A percentile compares a stretch with the other conserved stretches of the same genome.
Evolutionary conservation across 35 echinoderm and acorn worm species (phyloP).

Genomic region (Ptychodera flava): DNA sequence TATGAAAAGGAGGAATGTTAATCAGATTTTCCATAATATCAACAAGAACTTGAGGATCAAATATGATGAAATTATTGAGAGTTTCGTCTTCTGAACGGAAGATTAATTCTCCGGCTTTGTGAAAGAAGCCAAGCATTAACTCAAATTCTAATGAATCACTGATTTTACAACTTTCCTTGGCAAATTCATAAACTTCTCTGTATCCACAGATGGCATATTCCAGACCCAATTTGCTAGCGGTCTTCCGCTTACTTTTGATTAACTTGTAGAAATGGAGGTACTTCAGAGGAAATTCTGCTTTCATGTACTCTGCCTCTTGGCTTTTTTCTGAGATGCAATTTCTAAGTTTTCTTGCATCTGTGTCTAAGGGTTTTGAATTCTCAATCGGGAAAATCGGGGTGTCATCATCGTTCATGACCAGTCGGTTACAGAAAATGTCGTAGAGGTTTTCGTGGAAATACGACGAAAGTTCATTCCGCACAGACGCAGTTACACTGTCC

Average conservation of each 20-base stretch:
- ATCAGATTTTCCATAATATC: slow-evolving; percentile 19
- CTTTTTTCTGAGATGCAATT: neutral
- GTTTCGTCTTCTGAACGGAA: slow-evolving; percentile 11
- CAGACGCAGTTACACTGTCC: neutral
- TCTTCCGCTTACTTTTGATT: neutral
- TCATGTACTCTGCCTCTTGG: neutral
- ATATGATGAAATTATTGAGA: slow-evolving; percentile 7
- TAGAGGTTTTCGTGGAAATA: neutral
- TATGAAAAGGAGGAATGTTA: neutral
- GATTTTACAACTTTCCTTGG: slow-evolving; percentile 8
- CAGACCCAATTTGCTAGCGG: neutral
- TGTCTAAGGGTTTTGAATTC: slow-evolving; percentile 2
- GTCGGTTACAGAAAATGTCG: neutral
- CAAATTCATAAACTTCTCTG: slow-evolving; percentile 11
- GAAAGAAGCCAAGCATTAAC: slow-evolving; percentile 15
- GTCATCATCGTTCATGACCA: slow-evolving; percentile 4
- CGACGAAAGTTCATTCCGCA: too few species aligned
- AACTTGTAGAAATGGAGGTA: slow-evolving; percentile 19
- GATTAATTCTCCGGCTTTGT: slow-evolving; percentile 24
- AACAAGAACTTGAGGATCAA: slow-evolving; percentile 27
- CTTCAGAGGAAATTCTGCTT: slow-evolving; percentile 19
- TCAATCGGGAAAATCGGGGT: slow-evolving; percentile 16
- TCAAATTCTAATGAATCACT: neutral
- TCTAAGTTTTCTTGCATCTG: slow-evolving; percentile 4
- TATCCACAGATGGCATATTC: neutral